Evolutionary conservation across 2,888 invertebrate species (phyloP), one percentile per base, ranked within the genome.

Genomic region (Zonitis immaculata): DNA sequence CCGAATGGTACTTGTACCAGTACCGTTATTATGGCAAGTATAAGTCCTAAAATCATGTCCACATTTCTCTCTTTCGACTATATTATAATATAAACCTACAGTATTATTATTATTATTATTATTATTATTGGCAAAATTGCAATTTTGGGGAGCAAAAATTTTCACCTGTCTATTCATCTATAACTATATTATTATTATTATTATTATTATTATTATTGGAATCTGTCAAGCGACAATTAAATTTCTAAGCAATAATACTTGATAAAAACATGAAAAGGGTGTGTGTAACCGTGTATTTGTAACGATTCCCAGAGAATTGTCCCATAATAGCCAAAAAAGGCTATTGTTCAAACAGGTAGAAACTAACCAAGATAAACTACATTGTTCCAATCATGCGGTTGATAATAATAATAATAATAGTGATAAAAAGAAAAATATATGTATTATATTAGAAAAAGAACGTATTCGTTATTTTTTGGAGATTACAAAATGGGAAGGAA

Each of bases 221-320:
- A 39, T 20, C 3, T 20, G 39, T 39, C 39, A 39, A 39, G 18
- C 18, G 35, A 35, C 35, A 35, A 35, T 35, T 35, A 35, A 16
- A 35, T 8, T 35, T 35, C 3, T 11, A 28, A 28, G 28, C 27
- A 8, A 27, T 27, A 27, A 27, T 7, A 35, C 35, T 35, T 9
- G 35, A 35, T 35, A 9, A 16, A 16, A 35, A 35, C 35, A 16
- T 35, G 35, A 35, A 39, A 39, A 39, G 39, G 39, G 39, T 39
- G 39, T 39, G 39, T 39, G 39, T 39, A 39, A 39, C 39, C 39
- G 39, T 39, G 39, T 39, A 39, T 18, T 39, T 39, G 39, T 39
- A 39, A 20, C 39, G 39, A 39, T 39, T 39, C 39, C 39, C 39
- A 39, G 18, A 39, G 39, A 39, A 39, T 20, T 39, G 39, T 11